Percentiles rank a stretch among this genome's conserved stretches.
These are phyloP conservation scores for Epizoanthus fatuus DNA, from an alignment of 92 coral and sea anemone species.

Conservation along the genomic window DNA sequence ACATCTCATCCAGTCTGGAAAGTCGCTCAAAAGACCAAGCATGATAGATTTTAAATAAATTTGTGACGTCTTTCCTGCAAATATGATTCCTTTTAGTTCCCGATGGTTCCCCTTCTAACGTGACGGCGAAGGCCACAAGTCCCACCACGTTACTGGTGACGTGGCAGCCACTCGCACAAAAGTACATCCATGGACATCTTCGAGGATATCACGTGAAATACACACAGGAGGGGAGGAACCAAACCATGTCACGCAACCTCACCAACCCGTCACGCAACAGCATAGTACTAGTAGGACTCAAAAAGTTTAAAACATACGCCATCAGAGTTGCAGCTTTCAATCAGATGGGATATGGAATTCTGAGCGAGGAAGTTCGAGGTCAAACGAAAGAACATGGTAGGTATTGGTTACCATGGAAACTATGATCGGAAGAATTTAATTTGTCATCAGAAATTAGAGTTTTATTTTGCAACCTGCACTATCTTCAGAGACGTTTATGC, in stretches of 20 bases:
- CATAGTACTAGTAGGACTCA: constrained; percentile 50
- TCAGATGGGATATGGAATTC: constrained; percentile 72
- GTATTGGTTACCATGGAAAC: not conserved
- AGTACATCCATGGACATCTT: constrained; percentile 44
- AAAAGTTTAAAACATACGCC: constrained; percentile 70
- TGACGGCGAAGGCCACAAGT: constrained; percentile 32
- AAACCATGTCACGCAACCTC: not conserved
- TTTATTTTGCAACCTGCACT: no score
- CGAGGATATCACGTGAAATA: constrained; percentile 54
- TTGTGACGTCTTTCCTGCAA: not conserved
- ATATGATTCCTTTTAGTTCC: constrained; percentile 48
- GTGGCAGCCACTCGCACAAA: constrained; percentile 54
- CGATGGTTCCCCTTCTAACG: constrained; percentile 51
- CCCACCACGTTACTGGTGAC: constrained; percentile 46
- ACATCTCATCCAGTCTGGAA: no score
- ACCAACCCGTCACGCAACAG: not conserved
- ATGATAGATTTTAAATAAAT: no score
- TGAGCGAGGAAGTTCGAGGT: constrained; percentile 53
- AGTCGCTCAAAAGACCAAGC: no score
- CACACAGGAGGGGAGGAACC: constrained; percentile 13
- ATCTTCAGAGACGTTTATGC: no score
- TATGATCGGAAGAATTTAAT: no score
- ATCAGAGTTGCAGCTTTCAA: constrained; percentile 87
- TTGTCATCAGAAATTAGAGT: no score
- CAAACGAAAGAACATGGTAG: constrained; percentile 90